These are phyloP conservation scores for Prionailurus bengalensis DNA, from an alignment of 2,113 vertebrate genomes.

Conservation along the genomic window DNA sequence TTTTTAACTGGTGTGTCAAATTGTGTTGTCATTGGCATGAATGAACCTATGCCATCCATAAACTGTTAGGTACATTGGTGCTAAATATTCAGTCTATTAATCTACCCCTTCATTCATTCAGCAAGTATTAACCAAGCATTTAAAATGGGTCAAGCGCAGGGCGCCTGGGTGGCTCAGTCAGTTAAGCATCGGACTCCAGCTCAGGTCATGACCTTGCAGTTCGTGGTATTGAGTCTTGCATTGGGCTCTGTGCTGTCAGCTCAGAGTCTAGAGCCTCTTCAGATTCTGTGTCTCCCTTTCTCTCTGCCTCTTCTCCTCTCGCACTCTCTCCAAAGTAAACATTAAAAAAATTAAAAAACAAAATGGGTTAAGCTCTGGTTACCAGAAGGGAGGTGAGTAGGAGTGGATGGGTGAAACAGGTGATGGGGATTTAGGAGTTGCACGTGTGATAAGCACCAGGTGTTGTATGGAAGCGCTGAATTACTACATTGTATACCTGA, in stretches of 20 bases:
- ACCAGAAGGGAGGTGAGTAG: background rate
- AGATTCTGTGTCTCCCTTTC: no score
- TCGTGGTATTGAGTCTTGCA: no score
- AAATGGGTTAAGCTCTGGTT: background rate
- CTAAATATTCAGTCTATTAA: background rate
- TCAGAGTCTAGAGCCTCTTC: no score
- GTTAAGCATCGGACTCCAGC: no score
- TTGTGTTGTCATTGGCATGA: background rate
- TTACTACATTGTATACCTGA: background rate
- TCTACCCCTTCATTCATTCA: background rate
- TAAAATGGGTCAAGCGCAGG: background rate
- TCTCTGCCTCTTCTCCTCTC: no score
- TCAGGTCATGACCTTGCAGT: no score
- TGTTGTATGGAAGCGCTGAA: background rate
- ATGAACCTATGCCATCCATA: background rate
- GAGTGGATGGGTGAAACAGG: background rate
- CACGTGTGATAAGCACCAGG: background rate
- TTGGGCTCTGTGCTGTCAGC: no score
- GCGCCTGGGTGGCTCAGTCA: no score
- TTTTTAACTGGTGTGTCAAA: background rate
- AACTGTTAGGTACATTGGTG: background rate
- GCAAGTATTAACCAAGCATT: background rate
- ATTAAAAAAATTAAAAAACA: background rate
- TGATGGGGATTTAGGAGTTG: background rate
- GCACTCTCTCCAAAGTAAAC: no score